These are phyloP conservation scores for Gymnothorax javanicus DNA, from an alignment of 2,797 vertebrate species.

Conservation along the genomic window DNA sequence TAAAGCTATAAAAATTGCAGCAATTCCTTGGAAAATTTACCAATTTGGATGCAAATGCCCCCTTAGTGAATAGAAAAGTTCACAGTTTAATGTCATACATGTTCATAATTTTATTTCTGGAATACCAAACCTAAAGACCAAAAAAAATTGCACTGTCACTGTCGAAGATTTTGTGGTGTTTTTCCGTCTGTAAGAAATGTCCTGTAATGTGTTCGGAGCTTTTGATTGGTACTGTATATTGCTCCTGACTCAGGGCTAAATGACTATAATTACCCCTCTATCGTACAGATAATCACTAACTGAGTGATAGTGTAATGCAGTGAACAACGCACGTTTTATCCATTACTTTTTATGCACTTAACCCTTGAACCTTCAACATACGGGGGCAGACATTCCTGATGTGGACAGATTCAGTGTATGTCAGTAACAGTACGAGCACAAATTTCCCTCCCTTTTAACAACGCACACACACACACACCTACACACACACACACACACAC, in stretches of 20 bases:
- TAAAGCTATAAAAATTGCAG: no score
- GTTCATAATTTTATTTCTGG: no score
- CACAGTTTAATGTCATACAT: no score
- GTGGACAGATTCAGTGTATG: no score
- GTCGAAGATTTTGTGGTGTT: no score
- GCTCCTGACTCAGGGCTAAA: neutral
- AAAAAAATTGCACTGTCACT: no score
- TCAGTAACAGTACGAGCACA: no score
- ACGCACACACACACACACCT: neutral
- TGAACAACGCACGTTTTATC: neutral
- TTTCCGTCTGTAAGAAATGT: neutral
- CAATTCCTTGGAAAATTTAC: no score
- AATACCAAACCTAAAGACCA: no score
- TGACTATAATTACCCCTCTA: neutral
- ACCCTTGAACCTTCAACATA: conserved; percentile 4
- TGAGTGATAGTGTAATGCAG: neutral
- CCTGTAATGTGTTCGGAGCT: neutral
- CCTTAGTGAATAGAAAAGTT: no score
- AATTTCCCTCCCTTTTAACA: neutral
- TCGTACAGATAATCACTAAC: neutral
- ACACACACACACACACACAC: neutral
- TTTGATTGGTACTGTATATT: neutral
- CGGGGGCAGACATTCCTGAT: no score
- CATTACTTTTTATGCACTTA: neutral
- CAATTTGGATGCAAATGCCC: no score